Percentiles rank a stretch among this genome's conserved stretches.
Evolutionary conservation across 2,797 vertebrate genomes (phyloP).

Genomic region (Trematomus bernacchii): DNA sequence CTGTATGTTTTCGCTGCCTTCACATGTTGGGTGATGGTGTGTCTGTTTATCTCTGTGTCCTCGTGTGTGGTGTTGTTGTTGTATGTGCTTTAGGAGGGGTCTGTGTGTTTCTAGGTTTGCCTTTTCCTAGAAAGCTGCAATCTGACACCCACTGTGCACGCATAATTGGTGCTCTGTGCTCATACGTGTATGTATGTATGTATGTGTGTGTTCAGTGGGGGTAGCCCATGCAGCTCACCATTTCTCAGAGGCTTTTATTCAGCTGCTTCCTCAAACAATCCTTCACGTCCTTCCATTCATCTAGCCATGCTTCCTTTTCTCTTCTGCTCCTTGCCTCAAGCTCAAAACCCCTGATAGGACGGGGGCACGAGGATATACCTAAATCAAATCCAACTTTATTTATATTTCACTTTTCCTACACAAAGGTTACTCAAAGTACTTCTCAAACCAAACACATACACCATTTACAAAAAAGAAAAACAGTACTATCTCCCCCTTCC

Average conservation of each 20-base stretch:
- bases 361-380: slow-evolving; percentile 2
- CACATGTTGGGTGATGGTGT: too few species aligned
- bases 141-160: slow-evolving; percentile 51
- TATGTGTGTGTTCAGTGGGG: neutral
- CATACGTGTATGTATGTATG: slow-evolving; percentile 13
- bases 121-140: slow-evolving; percentile 50
- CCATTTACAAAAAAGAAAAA: too few species aligned
- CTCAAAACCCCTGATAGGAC: slow-evolving; percentile 53
- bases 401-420: too few species aligned
- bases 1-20: too few species aligned
- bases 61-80: slow-evolving; percentile 42
- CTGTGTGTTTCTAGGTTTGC: slow-evolving; percentile 19
- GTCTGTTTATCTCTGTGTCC: slow-evolving; percentile 8
- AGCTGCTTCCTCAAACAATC: slow-evolving; percentile 27
- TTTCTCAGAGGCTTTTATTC: slow-evolving; percentile 35
- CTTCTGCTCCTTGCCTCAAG: slow-evolving; percentile 59
- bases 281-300: slow-evolving; percentile 24
- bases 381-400: too few species aligned
- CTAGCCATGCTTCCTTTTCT: slow-evolving; percentile 37
- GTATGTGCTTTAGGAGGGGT: slow-evolving; percentile 11
- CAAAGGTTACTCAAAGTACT: too few species aligned
- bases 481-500: too few species aligned
- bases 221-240: slow-evolving; percentile 5
- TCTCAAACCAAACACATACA: too few species aligned
- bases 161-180: slow-evolving; percentile 28